A percentile compares a stretch with the other conserved stretches of the same genome.
Evolutionary conservation across 2,888 invertebrate genomes (phyloP).

Genomic region (Alloscopus bannaensis): DNA sequence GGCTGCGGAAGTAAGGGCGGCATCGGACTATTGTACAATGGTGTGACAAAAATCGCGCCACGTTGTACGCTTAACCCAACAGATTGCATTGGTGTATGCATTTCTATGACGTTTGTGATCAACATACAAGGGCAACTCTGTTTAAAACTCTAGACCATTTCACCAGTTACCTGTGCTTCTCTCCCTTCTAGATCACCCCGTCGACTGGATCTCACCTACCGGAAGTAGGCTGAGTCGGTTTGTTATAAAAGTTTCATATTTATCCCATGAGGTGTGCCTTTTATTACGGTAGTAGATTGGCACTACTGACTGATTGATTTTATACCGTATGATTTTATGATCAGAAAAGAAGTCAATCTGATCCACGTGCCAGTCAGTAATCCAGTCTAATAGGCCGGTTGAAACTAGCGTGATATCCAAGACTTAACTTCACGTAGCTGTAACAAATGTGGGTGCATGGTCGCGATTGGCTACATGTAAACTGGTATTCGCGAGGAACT

Average conservation of each 20-base stretch:
- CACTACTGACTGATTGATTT: background rate
- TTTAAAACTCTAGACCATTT: background rate
- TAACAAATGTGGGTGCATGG: constrained; percentile 55
- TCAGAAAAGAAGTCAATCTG: constrained; percentile 45
- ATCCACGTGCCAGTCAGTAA: constrained; percentile 54
- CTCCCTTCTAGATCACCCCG: background rate
- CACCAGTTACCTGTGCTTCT: background rate
- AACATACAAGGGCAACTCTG: constrained; percentile 37
- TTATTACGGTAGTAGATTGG: constrained; percentile 16
- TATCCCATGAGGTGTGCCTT: constrained; percentile 43
- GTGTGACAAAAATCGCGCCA: too few relatives aligned
- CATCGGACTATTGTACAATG: too few relatives aligned
- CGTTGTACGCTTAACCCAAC: too few relatives aligned
- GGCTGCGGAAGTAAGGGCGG: too few relatives aligned
- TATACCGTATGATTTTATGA: constrained; percentile 46
- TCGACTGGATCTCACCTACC: background rate
- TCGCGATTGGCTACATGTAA: constrained; percentile 54
- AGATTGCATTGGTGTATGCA: too few relatives aligned
- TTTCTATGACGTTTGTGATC: too few relatives aligned
- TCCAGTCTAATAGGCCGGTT: background rate
- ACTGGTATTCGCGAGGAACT: constrained; percentile 25
- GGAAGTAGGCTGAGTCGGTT: background rate
- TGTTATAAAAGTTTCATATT: background rate
- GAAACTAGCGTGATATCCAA: constrained; percentile 53
- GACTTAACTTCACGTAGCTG: constrained; percentile 34